phyloP scores from a whole-genome alignment of 1,140 invertebrate genomes.

The Drosophila cardini region DNA sequence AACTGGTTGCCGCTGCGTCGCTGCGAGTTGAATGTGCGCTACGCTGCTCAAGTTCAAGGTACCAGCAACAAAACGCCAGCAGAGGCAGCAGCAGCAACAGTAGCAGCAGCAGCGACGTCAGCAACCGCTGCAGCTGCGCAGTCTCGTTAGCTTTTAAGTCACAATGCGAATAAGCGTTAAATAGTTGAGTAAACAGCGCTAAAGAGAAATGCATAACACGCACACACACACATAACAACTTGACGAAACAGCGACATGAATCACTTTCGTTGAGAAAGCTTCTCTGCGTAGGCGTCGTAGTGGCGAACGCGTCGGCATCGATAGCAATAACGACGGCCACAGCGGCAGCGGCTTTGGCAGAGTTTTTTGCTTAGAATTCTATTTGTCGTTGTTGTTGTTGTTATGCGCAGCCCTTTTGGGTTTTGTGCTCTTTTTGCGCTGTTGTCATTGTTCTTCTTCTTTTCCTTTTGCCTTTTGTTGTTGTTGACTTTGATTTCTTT shows the following conservation, averaged over 20 bases:
- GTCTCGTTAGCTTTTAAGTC: neutral
- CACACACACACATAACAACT: slow-evolving; percentile 7
- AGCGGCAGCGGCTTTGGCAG: neutral
- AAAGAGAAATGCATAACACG: slow-evolving; percentile 76
- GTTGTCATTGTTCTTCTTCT: neutral
- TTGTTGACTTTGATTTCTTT: slow-evolving; percentile 73
- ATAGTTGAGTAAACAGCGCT: slow-evolving; percentile 40
- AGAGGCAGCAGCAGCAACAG: slow-evolving; percentile 6
- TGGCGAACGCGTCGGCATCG: slow-evolving; percentile 6
- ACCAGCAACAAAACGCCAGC: slow-evolving; percentile 37
- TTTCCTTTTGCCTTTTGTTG: slow-evolving; percentile 5
- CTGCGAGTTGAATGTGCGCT: slow-evolving; percentile 69
- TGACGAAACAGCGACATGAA: slow-evolving; percentile 51
- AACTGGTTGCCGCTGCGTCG: slow-evolving; percentile 63
- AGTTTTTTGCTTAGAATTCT: slow-evolving; percentile 43
- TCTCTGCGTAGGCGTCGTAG: slow-evolving; percentile 45
- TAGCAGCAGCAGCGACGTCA: neutral
- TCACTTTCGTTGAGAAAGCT: slow-evolving; percentile 81
- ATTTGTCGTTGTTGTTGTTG: slow-evolving; percentile 35
- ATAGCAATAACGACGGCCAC: neutral
- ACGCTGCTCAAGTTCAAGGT: slow-evolving; percentile 76
- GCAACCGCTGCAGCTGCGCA: neutral
- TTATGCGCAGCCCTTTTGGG: slow-evolving; percentile 27
- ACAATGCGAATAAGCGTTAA: slow-evolving; percentile 52
- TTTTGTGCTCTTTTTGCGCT: slow-evolving; percentile 3